A percentile compares a stretch with the other conserved stretches of the same genome.
Conservation (phyloP, 1,140 invertebrate species). For the Atta cephalotes region DNA sequence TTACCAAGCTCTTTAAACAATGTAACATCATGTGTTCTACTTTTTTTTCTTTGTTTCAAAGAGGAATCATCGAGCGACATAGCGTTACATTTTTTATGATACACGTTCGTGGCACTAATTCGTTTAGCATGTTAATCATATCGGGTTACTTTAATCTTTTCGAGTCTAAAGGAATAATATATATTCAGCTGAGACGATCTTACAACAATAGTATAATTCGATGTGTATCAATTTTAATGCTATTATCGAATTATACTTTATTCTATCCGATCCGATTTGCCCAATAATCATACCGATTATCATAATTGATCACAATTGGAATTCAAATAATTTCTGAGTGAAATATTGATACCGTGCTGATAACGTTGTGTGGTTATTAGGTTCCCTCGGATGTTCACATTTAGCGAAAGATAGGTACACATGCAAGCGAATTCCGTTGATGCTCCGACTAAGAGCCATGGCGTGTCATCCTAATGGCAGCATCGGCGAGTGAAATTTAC, state of each 20-base stretch:
- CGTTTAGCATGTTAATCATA: background rate
- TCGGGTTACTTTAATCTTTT: background rate
- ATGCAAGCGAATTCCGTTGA: constrained; percentile 52
- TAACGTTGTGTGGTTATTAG: background rate
- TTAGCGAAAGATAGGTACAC: constrained; percentile 29
- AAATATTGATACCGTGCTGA: constrained; percentile 17
- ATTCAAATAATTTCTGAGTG: constrained; percentile 33
- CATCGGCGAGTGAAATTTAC: constrained; percentile 76
- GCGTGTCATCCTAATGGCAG: constrained; percentile 78
- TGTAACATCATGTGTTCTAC: constrained; percentile 1
- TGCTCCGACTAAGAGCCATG: constrained; percentile 77
- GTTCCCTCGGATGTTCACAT: background rate
- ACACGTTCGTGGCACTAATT: background rate
- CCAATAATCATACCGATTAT: background rate
- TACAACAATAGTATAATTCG: constrained; percentile 10
- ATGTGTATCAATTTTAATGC: constrained; percentile 10
- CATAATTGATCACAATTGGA: background rate
- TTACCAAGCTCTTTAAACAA: constrained; percentile 56
- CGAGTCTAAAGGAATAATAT: background rate
- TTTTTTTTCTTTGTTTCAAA: background rate
- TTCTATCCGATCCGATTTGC: constrained; percentile 7
- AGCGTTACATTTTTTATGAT: background rate
- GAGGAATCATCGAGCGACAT: background rate
- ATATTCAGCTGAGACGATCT: background rate
- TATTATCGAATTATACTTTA: constrained; percentile 6